These are phyloP conservation scores for Neocrepidodera transversa DNA, from an alignment of 2,888 invertebrate species.

Conservation along the genomic window DNA sequence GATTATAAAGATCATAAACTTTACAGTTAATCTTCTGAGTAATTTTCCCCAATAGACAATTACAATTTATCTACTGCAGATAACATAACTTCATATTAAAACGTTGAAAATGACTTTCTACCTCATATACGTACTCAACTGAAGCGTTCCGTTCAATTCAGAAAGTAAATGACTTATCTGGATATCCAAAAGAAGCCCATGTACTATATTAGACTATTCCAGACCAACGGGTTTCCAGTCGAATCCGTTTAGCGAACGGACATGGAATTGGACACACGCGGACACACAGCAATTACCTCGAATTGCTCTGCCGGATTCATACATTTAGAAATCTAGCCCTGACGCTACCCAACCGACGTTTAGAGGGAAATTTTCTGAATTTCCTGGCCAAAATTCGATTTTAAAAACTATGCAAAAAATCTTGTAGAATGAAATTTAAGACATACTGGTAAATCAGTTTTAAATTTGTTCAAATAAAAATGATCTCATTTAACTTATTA, in stretches of 20 bases:
- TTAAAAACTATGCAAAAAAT: too few relatives aligned
- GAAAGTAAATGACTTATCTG: not conserved
- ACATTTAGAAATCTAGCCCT: slow-evolving; percentile 35
- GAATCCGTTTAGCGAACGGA: slow-evolving; percentile 29
- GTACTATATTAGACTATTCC: slow-evolving; percentile 22
- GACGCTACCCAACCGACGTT: slow-evolving; percentile 1
- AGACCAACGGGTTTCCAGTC: slow-evolving; percentile 21
- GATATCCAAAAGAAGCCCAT: slow-evolving; percentile 10
- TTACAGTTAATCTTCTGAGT: too few relatives aligned
- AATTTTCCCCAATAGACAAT: too few relatives aligned
- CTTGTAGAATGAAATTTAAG: too few relatives aligned
- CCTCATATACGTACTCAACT: not conserved
- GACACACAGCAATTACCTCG: slow-evolving; percentile 43
- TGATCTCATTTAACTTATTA: too few relatives aligned
- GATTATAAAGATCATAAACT: too few relatives aligned
- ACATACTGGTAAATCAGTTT: too few relatives aligned
- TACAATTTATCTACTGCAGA: too few relatives aligned
- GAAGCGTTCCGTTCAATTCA: not conserved
- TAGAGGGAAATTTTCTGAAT: too few relatives aligned
- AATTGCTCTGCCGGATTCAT: slow-evolving; percentile 42
- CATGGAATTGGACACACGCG: slow-evolving; percentile 32
- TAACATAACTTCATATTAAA: too few relatives aligned
- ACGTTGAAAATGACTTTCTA: not conserved
- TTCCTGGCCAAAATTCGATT: too few relatives aligned
- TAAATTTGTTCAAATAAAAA: too few relatives aligned